phyloP scores from a whole-genome alignment of 2,888 invertebrate species.

The Caenorhabditis uteleia region DNA sequence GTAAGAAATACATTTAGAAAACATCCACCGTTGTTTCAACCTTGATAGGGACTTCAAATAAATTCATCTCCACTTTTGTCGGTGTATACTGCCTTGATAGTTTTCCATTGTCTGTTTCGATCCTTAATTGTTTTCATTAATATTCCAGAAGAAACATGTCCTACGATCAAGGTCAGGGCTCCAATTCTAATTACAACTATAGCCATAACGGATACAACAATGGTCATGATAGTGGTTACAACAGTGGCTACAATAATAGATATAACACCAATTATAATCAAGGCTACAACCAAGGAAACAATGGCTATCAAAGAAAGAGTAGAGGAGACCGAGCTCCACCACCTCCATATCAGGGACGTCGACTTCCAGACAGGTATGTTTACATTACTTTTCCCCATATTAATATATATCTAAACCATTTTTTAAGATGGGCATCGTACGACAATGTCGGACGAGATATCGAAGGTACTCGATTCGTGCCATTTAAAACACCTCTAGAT shows the following conservation, averaged over 20 bases:
- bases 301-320: too few species aligned
- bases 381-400: neutral
- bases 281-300: too few species aligned
- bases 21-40: too few species aligned
- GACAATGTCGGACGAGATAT: conserved; percentile 75
- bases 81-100: conserved; percentile 36
- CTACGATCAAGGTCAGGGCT: too few species aligned
- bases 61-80: neutral
- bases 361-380: conserved; percentile 37
- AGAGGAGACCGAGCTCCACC: conserved; percentile 1
- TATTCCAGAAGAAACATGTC: too few species aligned
- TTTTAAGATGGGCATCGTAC: conserved; percentile 70
- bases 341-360: conserved; percentile 10
- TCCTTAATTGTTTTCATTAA: too few species aligned
- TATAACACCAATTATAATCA: too few species aligned
- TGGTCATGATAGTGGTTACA: too few species aligned
- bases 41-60: conserved; percentile 32
- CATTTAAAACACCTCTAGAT: conserved; percentile 80
- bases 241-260: too few species aligned
- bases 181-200: too few species aligned
- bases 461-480: conserved; percentile 78
- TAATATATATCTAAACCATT: neutral
- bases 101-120: too few species aligned
- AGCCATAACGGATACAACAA: too few species aligned
- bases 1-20: conserved; percentile 1